Conservation (phyloP, 2,113 vertebrate species). For the Lagopus leucura region DNA sequence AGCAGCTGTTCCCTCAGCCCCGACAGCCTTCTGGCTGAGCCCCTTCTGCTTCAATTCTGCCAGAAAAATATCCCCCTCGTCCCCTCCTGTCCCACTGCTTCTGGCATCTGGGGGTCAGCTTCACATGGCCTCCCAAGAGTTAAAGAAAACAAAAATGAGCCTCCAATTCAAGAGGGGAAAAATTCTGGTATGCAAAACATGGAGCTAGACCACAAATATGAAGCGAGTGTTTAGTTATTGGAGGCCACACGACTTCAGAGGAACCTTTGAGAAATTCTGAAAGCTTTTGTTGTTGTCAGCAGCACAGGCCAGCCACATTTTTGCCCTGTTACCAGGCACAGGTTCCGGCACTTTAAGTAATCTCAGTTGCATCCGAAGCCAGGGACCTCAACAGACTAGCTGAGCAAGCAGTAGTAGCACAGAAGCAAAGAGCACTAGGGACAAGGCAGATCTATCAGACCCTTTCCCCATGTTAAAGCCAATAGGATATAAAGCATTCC, state of each 20-base stretch:
- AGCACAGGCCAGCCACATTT: conserved; percentile 1
- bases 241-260: not conserved
- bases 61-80: not conserved
- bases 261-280: conserved; percentile 41
- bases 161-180: conserved; percentile 28
- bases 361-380: not conserved
- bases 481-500: not conserved
- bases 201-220: conserved; percentile 68
- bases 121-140: conserved; percentile 51
- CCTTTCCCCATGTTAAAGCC: rapidly evolving
- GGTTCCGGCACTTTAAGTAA: not conserved
- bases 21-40: not conserved
- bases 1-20: rapidly evolving
- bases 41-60: not conserved
- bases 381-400: not conserved
- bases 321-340: not conserved
- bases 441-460: rapidly evolving
- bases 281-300: conserved; percentile 43
- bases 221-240: conserved; percentile 46
- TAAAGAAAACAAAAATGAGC: conserved; percentile 44
- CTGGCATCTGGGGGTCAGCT: conserved; percentile 36
- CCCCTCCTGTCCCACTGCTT: not conserved
- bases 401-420: not conserved
- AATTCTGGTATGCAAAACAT: conserved; percentile 65
- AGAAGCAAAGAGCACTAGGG: not conserved